Percentiles rank a stretch among this genome's conserved stretches.
These are phyloP conservation scores for Holcopasites calliopsidis DNA, from an alignment of 1,140 invertebrate genomes.

Conservation along the genomic window DNA sequence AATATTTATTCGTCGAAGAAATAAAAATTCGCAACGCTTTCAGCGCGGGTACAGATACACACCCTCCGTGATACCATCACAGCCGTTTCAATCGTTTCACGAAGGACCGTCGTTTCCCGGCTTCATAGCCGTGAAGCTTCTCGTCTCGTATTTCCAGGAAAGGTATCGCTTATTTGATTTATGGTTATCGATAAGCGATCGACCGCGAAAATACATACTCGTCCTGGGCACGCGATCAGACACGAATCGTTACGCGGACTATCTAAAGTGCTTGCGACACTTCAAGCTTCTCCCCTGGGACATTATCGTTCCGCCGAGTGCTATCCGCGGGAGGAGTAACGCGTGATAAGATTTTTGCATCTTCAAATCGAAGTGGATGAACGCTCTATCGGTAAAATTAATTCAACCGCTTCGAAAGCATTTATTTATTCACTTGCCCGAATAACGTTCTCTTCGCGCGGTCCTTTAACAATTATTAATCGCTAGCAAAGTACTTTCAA, in stretches of 20 bases:
- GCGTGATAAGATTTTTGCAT: too few species aligned
- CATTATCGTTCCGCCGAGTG: not conserved
- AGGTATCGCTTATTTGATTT: conserved; percentile 21
- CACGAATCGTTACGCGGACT: conserved; percentile 7
- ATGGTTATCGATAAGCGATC: conserved; percentile 1
- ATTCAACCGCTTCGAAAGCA: too few species aligned
- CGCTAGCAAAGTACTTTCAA: too few species aligned
- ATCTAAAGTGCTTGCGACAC: conserved; percentile 16
- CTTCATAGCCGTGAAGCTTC: not conserved
- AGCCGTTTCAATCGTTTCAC: not conserved
- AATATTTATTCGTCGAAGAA: not conserved
- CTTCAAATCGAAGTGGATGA: too few species aligned
- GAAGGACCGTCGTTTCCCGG: not conserved
- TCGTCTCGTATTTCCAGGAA: conserved; percentile 14
- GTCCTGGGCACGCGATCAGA: not conserved
- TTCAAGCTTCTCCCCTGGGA: not conserved
- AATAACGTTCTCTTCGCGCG: too few species aligned
- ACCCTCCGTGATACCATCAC: not conserved
- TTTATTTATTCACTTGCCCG: too few species aligned
- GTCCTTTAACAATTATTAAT: too few species aligned
- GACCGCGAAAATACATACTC: not conserved
- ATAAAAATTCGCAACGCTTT: conserved; percentile 15
- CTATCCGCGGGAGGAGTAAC: too few species aligned
- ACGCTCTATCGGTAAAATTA: too few species aligned
- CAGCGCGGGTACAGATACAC: not conserved